These are phyloP conservation scores for Gymnoscopelus microlampas DNA, from an alignment of 2,797 vertebrate species.

Conservation along the genomic window DNA sequence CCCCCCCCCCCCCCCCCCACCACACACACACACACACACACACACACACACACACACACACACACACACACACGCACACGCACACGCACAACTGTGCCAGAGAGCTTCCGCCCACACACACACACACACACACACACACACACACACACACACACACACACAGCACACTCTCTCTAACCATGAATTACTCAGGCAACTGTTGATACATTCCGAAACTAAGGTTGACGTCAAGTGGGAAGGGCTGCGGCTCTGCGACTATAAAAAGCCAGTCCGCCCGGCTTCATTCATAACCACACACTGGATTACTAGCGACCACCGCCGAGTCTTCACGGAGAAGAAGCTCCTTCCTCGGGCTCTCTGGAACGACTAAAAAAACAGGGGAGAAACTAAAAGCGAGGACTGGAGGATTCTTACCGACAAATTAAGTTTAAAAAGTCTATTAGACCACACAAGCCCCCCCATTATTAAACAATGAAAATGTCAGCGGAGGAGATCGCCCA, in stretches of 20 bases:
- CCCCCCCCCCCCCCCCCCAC: slow-evolving; percentile 52
- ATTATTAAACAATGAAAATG: slow-evolving; percentile 76
- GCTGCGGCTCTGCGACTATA: slow-evolving; percentile 14
- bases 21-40: slow-evolving; percentile 15
- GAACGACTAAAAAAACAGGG: slow-evolving; percentile 26
- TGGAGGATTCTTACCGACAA: too few species aligned
- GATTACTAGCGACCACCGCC: slow-evolving; percentile 47
- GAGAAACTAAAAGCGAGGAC: too few species aligned
- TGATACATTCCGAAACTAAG: slow-evolving; percentile 65
- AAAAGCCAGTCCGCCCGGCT: slow-evolving; percentile 48
- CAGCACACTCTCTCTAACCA: slow-evolving; percentile 36
- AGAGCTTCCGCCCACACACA: slow-evolving; percentile 69
- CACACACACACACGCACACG: too few species aligned
- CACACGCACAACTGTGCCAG: slow-evolving; percentile 23
- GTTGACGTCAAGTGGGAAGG: slow-evolving; percentile 78
- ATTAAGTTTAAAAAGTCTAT: background rate
- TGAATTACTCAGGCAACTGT: slow-evolving; percentile 75
- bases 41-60: background rate
- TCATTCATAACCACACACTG: slow-evolving; percentile 70
- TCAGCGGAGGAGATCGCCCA: slow-evolving; percentile 78
- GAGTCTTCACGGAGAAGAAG: slow-evolving; percentile 16
- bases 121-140: background rate
- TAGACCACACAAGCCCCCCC: background rate
- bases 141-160: slow-evolving; percentile 33
- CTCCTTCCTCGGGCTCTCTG: slow-evolving; percentile 53